phyloP scores from a whole-genome alignment of 2,888 invertebrate genomes.

The Neoaliturus tenellus region DNA sequence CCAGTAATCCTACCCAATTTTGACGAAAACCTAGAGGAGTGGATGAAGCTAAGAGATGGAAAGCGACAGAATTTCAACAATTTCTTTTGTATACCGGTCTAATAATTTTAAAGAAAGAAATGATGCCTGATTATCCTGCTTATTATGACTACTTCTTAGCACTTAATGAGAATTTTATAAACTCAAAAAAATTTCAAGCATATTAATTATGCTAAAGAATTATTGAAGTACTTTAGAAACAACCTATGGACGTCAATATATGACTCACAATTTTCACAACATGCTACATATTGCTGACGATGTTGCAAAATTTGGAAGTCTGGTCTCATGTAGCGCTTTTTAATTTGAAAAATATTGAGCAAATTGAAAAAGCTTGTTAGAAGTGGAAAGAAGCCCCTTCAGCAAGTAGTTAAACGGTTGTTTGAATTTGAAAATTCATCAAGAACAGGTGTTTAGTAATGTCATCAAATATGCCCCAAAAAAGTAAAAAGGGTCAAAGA shows the following conservation, averaged over 20 bases:
- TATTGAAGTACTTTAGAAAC: background rate
- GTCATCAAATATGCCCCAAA: too few relatives aligned
- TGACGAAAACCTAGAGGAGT: constrained; percentile 13
- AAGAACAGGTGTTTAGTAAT: too few relatives aligned
- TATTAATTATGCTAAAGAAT: constrained; percentile 8
- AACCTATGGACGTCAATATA: background rate
- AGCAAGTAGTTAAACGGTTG: background rate
- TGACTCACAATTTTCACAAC: constrained; percentile 50
- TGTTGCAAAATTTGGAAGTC: background rate
- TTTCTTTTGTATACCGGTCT: constrained; percentile 44
- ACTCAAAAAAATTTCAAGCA: background rate
- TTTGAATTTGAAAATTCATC: too few relatives aligned
- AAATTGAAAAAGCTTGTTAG: background rate
- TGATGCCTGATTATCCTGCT: background rate
- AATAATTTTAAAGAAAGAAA: background rate
- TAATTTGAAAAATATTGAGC: constrained; percentile 2
- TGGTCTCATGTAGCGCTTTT: constrained; percentile 11
- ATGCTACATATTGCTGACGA: constrained; percentile 1
- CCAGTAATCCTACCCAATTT: constrained; percentile 17
- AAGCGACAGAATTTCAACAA: constrained; percentile 46
- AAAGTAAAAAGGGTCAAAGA: too few relatives aligned
- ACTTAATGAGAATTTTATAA: constrained; percentile 17
- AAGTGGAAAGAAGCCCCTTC: background rate
- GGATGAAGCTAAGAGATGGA: constrained; percentile 47
- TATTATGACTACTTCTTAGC: constrained; percentile 2